Evolutionary conservation across 92 coral and sea anemone species (phyloP).

Genomic region (Meandrina meandrites): DNA sequence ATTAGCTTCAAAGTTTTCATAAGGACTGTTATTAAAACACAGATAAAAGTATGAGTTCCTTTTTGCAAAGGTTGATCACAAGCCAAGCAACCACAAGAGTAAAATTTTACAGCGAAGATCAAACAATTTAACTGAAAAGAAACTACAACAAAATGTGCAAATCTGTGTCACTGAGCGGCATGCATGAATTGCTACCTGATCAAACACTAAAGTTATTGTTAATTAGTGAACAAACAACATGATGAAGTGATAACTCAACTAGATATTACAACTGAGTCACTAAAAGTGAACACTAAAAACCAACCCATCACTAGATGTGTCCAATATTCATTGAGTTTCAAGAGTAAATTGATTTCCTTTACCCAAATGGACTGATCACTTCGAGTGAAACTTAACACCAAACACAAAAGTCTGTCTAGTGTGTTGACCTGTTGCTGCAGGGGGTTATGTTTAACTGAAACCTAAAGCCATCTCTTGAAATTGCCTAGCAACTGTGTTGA

Average conservation of each 20-base stretch:
- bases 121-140: neutral
- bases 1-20: neutral
- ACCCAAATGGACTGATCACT: conserved; percentile 3
- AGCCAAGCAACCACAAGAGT: neutral
- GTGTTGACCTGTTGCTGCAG: conserved; percentile 32
- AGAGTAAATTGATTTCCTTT: neutral
- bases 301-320: conserved; percentile 9
- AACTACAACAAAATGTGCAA: neutral
- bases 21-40: neutral
- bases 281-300: neutral
- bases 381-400: conserved; percentile 27
- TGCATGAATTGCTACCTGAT: neutral
- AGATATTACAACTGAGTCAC: neutral
- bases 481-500: conserved; percentile 44
- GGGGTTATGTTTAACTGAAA: conserved; percentile 47
- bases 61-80: neutral
- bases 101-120: neutral
- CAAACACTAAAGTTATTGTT: conserved; percentile 19
- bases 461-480: conserved; percentile 25
- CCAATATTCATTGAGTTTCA: neutral
- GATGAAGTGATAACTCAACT: conserved; percentile 13
- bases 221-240: conserved; percentile 23
- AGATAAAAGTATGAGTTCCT: neutral
- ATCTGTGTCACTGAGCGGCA: neutral
- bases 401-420: neutral